A percentile compares a stretch with the other conserved stretches of the same genome.
These are phyloP conservation scores for Andrena cerasifolii DNA, from an alignment of 1,140 invertebrate species.

Conservation along the genomic window DNA sequence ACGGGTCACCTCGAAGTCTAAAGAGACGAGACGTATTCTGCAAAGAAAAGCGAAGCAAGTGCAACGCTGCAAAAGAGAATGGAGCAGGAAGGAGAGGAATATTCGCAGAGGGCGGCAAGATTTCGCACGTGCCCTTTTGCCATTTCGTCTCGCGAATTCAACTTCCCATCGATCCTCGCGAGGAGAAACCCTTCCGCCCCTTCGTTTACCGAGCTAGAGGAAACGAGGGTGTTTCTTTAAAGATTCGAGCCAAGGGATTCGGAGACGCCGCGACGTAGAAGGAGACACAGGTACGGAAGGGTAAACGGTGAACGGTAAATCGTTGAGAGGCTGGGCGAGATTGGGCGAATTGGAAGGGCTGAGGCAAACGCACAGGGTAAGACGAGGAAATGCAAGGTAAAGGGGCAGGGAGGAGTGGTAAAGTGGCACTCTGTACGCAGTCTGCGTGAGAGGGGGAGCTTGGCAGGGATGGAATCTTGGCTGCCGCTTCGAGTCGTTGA, in stretches of 20 bases:
- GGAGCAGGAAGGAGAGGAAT: background rate
- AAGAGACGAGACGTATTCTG: background rate
- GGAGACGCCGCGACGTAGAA: no score
- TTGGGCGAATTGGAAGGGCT: conserved; percentile 23
- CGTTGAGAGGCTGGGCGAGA: conserved; percentile 11
- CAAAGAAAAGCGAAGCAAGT: background rate
- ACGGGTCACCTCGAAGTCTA: conserved; percentile 21
- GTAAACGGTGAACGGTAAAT: conserved; percentile 9
- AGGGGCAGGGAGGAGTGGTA: background rate
- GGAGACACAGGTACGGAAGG: no score
- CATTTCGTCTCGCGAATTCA: no score
- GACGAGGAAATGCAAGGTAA: conserved; percentile 11
- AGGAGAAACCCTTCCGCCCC: background rate
- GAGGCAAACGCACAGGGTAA: background rate
- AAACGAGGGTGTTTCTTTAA: background rate
- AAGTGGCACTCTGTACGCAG: conserved; percentile 14
- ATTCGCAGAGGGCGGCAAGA: background rate
- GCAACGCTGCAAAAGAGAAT: conserved; percentile 1
- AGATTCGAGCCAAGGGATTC: no score
- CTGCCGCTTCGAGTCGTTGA: conserved; percentile 42
- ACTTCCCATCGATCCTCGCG: background rate
- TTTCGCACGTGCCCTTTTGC: background rate
- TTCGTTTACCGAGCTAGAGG: background rate
- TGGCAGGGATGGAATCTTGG: conserved; percentile 45
- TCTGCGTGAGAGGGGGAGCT: background rate